A percentile compares a stretch with the other conserved stretches of the same genome.
Conservation (phyloP, 2,797 vertebrate genomes). For the Hyperoplus lanceolatus region DNA sequence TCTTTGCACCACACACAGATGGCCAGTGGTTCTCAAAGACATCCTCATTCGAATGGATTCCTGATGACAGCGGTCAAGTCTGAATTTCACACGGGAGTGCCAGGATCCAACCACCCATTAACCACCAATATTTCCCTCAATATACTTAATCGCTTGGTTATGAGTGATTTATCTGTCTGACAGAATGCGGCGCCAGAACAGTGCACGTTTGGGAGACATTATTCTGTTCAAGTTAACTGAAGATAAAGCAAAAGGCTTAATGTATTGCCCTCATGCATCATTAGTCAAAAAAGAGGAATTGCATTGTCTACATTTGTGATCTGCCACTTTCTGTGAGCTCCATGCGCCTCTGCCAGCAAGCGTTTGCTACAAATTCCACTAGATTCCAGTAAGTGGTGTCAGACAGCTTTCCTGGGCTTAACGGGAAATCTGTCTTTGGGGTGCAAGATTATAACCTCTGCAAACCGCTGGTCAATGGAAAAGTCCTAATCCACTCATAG, state of each 20-base stretch:
- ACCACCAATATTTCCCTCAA: slow-evolving; percentile 80
- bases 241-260: slow-evolving; percentile 72
- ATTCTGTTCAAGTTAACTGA: slow-evolving; percentile 73
- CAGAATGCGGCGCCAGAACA: slow-evolving; percentile 75
- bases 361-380: slow-evolving; percentile 73
- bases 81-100: slow-evolving; percentile 69
- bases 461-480: slow-evolving; percentile 85
- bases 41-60: slow-evolving; percentile 67
- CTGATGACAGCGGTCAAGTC: slow-evolving; percentile 76
- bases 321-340: slow-evolving; percentile 67
- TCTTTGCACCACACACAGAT: slow-evolving; percentile 63
- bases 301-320: slow-evolving; percentile 71
- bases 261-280: slow-evolving; percentile 72
- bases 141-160: slow-evolving; percentile 78
- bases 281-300: slow-evolving; percentile 62
- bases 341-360: slow-evolving; percentile 64
- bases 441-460: slow-evolving; percentile 85
- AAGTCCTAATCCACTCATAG: slow-evolving; percentile 80
- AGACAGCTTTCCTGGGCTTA: slow-evolving; percentile 82
- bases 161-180: slow-evolving; percentile 80
- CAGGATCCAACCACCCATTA: slow-evolving; percentile 77
- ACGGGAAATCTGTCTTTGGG: slow-evolving; percentile 85
- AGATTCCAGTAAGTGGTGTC: slow-evolving; percentile 84
- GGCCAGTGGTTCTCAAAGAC: slow-evolving; percentile 67
- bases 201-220: slow-evolving; percentile 75